Conservation (phyloP, 2,797 vertebrate genomes). For the Taenioides sp. region DNA sequence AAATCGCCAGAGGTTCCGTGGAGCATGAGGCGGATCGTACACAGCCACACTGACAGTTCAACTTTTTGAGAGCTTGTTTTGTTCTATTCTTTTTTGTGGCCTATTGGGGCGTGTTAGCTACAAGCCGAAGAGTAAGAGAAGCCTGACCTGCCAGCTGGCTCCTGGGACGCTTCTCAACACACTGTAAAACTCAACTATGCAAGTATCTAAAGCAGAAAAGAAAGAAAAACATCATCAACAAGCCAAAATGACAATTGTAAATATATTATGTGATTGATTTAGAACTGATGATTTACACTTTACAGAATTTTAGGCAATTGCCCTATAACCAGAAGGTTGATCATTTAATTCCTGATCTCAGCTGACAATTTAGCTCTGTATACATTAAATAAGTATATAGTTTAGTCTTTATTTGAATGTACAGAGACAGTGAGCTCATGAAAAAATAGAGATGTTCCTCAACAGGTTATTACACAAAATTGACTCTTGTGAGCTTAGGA, state of each 20-base stretch:
- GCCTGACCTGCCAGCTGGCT: slow-evolving; percentile 44
- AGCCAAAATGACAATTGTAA: not conserved
- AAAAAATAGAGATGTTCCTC: too few relatives aligned
- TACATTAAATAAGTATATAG: too few relatives aligned
- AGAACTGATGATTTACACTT: too few relatives aligned
- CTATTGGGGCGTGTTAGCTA: slow-evolving; percentile 57
- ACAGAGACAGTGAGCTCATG: too few relatives aligned
- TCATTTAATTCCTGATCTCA: too few relatives aligned
- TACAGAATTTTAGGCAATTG: too few relatives aligned
- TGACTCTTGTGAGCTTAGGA: too few relatives aligned
- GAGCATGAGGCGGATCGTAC: slow-evolving; percentile 38
- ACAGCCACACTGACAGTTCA: slow-evolving; percentile 53
- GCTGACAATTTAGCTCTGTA: too few relatives aligned
- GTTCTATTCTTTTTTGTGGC: slow-evolving; percentile 58
- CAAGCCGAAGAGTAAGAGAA: slow-evolving; percentile 49
- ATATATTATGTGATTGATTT: not conserved
- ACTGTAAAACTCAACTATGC: slow-evolving; percentile 1
- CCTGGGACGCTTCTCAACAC: slow-evolving; percentile 44
- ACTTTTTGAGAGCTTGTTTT: slow-evolving; percentile 60
- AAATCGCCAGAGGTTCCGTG: slow-evolving; percentile 55
- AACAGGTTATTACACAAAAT: too few relatives aligned
- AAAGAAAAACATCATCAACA: not conserved
- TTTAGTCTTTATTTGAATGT: too few relatives aligned
- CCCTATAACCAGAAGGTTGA: too few relatives aligned
- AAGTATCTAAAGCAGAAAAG: not conserved